A percentile compares a stretch with the other conserved stretches of the same genome.
These are phyloP conservation scores for Eledone cirrhosa DNA, from an alignment of 2,888 invertebrate genomes.

Conservation along the genomic window DNA sequence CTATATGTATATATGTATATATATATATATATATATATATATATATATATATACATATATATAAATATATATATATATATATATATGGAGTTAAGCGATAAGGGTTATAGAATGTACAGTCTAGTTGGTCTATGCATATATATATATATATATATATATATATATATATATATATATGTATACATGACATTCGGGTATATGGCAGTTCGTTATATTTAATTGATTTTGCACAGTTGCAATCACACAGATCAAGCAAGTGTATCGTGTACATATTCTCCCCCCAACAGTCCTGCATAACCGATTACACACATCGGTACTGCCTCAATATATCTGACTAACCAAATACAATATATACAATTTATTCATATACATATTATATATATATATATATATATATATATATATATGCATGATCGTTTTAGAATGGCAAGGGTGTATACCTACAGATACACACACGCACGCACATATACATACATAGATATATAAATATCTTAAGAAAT, in stretches of 20 bases:
- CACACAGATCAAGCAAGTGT: no score
- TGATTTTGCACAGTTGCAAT: no score
- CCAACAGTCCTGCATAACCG: no score
- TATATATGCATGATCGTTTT: background rate
- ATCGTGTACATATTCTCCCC: no score
- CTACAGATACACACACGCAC: background rate
- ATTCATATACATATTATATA: no score
- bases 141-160: background rate
- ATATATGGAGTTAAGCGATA: no score
- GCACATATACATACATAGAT: background rate
- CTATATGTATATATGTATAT: background rate
- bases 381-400: no score
- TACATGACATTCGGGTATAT: no score
- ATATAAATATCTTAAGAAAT: background rate
- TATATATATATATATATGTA: background rate
- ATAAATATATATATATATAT: background rate
- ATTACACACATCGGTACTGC: no score
- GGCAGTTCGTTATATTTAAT: no score
- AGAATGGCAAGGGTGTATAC: background rate
- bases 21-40: background rate
- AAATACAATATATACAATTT: no score
- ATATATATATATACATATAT: background rate
- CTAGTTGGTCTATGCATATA: background rate
- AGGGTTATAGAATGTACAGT: background rate
- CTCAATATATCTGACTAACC: no score